Conservation (phyloP, 2,888 invertebrate species). For the Gastrophysa polygoni region DNA sequence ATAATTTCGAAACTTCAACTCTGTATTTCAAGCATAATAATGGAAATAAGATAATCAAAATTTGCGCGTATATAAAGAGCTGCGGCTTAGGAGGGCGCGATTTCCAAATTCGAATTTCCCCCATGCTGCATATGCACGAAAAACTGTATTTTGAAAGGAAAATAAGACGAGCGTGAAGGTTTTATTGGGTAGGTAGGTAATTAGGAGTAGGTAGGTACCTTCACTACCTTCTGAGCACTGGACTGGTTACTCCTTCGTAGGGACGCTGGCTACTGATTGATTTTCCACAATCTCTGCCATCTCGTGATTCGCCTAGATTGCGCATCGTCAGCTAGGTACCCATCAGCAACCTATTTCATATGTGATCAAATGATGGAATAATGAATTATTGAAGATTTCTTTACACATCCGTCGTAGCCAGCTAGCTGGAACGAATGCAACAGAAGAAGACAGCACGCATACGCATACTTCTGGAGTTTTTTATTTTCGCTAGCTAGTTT, state of each 20-base stretch:
- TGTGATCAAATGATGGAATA: constrained; percentile 31
- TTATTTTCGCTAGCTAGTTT: neutral
- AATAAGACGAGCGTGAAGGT: constrained; percentile 6
- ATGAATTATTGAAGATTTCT: constrained; percentile 30
- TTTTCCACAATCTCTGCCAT: constrained; percentile 26
- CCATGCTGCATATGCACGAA: neutral
- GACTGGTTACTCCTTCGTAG: constrained; percentile 8
- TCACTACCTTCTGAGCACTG: too few relatives aligned
- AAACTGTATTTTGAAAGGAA: neutral
- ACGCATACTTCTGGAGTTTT: neutral
- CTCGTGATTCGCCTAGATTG: constrained; percentile 37
- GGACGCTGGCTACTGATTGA: constrained; percentile 28
- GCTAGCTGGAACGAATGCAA: neutral
- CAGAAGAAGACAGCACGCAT: neutral
- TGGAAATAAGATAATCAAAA: constrained; percentile 61
- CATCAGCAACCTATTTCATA: too few relatives aligned
- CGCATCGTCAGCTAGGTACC: constrained; percentile 42
- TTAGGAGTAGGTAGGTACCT: neutral
- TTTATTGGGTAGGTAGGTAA: neutral
- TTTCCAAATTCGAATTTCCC: constrained; percentile 25
- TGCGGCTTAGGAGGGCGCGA: constrained; percentile 35
- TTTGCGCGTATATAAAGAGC: constrained; percentile 51
- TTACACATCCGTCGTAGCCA: neutral
- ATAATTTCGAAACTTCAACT: constrained; percentile 62
- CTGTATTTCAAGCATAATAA: constrained; percentile 61